Percentiles rank a stretch among this genome's conserved stretches.
These are phyloP conservation scores for Catostomus latipinnis DNA, from an alignment of 2,797 vertebrate species.

Conservation along the genomic window DNA sequence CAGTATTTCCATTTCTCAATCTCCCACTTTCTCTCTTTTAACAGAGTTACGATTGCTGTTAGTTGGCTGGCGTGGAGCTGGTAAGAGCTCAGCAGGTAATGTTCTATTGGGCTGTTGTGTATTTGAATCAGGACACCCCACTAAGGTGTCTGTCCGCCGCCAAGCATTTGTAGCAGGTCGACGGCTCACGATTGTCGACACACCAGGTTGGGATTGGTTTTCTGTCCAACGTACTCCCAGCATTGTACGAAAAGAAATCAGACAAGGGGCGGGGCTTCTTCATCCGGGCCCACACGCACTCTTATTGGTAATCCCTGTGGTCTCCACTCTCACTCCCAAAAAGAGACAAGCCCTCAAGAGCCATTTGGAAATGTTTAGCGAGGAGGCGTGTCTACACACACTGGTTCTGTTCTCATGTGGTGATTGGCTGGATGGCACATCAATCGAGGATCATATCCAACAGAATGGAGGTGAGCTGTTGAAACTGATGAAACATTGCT, in stretches of 20 bases:
- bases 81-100: slow-evolving; percentile 82
- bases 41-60: slow-evolving; percentile 77
- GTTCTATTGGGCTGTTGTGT: slow-evolving; percentile 74
- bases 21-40: slow-evolving; percentile 18
- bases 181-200: slow-evolving; percentile 80
- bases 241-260: slow-evolving; percentile 75
- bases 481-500: slow-evolving; percentile 77
- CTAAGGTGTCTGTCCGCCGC: slow-evolving; percentile 73
- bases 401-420: slow-evolving; percentile 83
- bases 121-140: slow-evolving; percentile 78
- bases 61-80: slow-evolving; percentile 81
- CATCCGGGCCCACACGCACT: slow-evolving; percentile 80
- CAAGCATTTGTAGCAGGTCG: slow-evolving; percentile 78
- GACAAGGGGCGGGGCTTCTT: slow-evolving; percentile 76
- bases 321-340: slow-evolving; percentile 77
- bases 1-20: background rate
- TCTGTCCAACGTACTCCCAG: slow-evolving; percentile 74
- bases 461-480: slow-evolving; percentile 76
- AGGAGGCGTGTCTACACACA: slow-evolving; percentile 76
- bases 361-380: slow-evolving; percentile 80
- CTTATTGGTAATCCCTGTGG: slow-evolving; percentile 78
- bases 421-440: slow-evolving; percentile 77
- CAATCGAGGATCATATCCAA: slow-evolving; percentile 82
- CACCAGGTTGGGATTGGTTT: slow-evolving; percentile 83
- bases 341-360: slow-evolving; percentile 76